Evolutionary conservation across 1,140 invertebrate genomes (phyloP).

Genomic region (Trachymyrmex septentrionalis): DNA sequence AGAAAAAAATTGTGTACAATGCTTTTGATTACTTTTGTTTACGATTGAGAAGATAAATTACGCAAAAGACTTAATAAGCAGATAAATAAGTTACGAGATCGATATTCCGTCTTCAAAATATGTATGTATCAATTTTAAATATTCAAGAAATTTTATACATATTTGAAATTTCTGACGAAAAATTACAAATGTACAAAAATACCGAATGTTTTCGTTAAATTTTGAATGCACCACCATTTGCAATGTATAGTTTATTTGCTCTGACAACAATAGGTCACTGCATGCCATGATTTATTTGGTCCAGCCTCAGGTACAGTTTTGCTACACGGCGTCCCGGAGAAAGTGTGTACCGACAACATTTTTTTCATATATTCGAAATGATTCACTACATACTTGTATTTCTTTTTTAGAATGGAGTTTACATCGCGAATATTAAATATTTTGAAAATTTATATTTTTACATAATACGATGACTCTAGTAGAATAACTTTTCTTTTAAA

Average conservation of each 20-base stretch:
- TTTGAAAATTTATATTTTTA: background rate
- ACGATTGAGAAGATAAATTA: background rate
- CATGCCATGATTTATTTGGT: constrained; percentile 56
- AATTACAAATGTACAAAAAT: constrained; percentile 10
- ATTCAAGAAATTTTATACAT: constrained; percentile 12
- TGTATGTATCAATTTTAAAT: background rate
- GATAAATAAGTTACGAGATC: constrained; percentile 11
- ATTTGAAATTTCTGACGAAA: background rate
- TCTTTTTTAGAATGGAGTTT: background rate
- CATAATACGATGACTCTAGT: background rate
- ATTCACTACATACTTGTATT: background rate
- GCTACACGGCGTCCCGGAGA: constrained; percentile 3
- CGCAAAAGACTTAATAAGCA: background rate
- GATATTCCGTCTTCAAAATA: background rate
- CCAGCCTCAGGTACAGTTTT: constrained; percentile 68
- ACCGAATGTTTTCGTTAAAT: constrained; percentile 31
- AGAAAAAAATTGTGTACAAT: background rate
- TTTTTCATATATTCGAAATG: background rate
- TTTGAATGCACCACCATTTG: background rate
- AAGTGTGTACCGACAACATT: background rate
- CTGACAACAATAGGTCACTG: constrained; percentile 26
- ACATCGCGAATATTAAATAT: background rate
- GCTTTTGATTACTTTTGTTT: background rate
- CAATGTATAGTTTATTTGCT: constrained; percentile 13
- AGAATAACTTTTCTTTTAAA: background rate